Conservation (phyloP, 2,888 invertebrate genomes). For the Anoncus sp. region DNA sequence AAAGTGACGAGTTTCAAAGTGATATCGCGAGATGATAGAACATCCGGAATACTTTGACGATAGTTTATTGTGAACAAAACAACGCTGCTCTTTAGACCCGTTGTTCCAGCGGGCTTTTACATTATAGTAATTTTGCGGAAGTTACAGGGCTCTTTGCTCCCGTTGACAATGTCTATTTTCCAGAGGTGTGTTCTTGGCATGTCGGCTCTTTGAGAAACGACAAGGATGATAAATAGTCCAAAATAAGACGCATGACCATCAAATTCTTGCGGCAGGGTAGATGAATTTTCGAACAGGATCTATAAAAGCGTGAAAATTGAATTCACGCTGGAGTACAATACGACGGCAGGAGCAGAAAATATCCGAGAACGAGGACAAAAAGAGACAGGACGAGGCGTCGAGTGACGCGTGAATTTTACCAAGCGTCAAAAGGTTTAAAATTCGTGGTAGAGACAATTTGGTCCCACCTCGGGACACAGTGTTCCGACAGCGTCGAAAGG, state of each 20-base stretch:
- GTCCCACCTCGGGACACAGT: not conserved
- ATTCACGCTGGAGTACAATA: not conserved
- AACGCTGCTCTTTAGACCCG: not conserved
- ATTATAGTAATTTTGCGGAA: slow-evolving; percentile 41
- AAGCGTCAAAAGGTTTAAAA: slow-evolving; percentile 51
- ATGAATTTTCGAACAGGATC: slow-evolving; percentile 46
- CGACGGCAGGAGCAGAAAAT: slow-evolving; percentile 18
- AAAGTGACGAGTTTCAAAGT: slow-evolving; percentile 23
- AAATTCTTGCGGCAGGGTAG: slow-evolving; percentile 6
- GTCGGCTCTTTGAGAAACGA: slow-evolving; percentile 24
- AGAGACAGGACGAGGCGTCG: slow-evolving; percentile 18
- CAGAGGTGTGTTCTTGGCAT: not conserved
- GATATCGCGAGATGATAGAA: slow-evolving; percentile 8
- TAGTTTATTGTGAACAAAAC: slow-evolving; percentile 4
- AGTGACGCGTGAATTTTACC: slow-evolving; percentile 46
- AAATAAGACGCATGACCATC: slow-evolving; percentile 17
- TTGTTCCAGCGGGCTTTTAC: not conserved
- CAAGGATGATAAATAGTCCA: slow-evolving; percentile 51
- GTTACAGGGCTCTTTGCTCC: slow-evolving; percentile 19
- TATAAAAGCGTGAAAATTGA: slow-evolving; percentile 29
- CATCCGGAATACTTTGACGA: slow-evolving; percentile 14
- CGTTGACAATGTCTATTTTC: slow-evolving; percentile 18
- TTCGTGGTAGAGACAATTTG: no score
- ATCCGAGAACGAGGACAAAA: not conserved
- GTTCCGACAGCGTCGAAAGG: slow-evolving; percentile 19